Base-by-base conservation (phyloP, 2,113 vertebrate species). In the Crotophaga sulcirostris region DNA sequence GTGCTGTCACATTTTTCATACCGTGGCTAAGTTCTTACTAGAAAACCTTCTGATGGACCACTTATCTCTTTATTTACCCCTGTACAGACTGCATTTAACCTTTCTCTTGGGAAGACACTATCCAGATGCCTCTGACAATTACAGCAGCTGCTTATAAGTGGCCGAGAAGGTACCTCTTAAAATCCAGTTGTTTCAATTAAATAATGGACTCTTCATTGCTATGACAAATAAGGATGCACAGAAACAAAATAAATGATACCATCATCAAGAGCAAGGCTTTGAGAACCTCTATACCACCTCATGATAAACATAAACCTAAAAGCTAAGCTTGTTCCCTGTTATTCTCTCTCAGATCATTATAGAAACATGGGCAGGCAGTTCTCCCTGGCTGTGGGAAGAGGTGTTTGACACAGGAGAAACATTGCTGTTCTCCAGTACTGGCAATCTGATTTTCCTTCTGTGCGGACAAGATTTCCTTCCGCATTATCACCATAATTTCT, bases 1-100 rank as follows among this genome's bases (percentile, higher is more conserved):
- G 18, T 62, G 47, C 90, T 90, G 92, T 80, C 90, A 94, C 75
- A 60, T 93, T 90, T 84, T 88, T 96, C 68, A 81, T 74, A 56
- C 24, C 42, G 63, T 31, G 68, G 59, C 34, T 91, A 79, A 74
- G 84, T 56, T 93, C 78, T 81, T 60, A 12, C 81, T 20, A 69
- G 83, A 86, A 74, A 87, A 75, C 36, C 16, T 75, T 75, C 59
- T 69, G 84, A 91, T 49, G 68, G 63, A 66, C 67, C n/a, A 31
- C 38, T 83, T 76, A 24, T 49, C 85, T 82, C 67, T 81, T 55
- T 75, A 21, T 76, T 91, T 84, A 44, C 44, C 63, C 38, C 63
- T 77, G 13, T 24, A 55, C 13, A 34, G 59, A 40, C 49, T 47
- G 13, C 34, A 9, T 11, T 36, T 51, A 36, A 20, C 47, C 33